phyloP scores from a whole-genome alignment of 2,113 vertebrate genomes.

The Dromaius novaehollandiae region DNA sequence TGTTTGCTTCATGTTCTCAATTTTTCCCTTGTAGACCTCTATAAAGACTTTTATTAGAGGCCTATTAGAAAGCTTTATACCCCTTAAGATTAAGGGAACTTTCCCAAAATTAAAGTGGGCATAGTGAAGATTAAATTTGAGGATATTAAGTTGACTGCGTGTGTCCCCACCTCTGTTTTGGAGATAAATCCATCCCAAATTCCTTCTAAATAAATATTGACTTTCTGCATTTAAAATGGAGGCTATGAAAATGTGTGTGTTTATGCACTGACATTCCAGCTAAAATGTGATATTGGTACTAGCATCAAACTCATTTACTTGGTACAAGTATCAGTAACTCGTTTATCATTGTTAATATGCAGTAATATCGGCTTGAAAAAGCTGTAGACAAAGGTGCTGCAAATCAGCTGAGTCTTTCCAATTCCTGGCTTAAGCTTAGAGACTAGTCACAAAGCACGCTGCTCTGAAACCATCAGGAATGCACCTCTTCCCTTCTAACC shows the following conservation, averaged over 20 bases:
- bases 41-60: neutral
- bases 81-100: neutral
- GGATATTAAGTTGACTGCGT: neutral
- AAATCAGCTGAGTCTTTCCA: neutral
- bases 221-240: neutral
- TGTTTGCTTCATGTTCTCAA: neutral
- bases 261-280: neutral
- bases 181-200: neutral
- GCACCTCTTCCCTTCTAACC: neutral
- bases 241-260: neutral
- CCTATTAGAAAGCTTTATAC: neutral
- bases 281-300: neutral
- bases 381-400: neutral
- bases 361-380: neutral
- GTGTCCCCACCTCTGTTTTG: neutral
- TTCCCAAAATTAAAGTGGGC: neutral
- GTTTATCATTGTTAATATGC: neutral
- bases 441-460: neutral
- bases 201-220: neutral
- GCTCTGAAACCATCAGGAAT: neutral
- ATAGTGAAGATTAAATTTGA: neutral
- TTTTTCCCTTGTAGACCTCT: neutral
- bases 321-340: neutral
- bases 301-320: neutral
- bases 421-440: neutral